Base-by-base conservation (phyloP, 2,888 invertebrate species). In the Dasysyrphus tricinctus region DNA sequence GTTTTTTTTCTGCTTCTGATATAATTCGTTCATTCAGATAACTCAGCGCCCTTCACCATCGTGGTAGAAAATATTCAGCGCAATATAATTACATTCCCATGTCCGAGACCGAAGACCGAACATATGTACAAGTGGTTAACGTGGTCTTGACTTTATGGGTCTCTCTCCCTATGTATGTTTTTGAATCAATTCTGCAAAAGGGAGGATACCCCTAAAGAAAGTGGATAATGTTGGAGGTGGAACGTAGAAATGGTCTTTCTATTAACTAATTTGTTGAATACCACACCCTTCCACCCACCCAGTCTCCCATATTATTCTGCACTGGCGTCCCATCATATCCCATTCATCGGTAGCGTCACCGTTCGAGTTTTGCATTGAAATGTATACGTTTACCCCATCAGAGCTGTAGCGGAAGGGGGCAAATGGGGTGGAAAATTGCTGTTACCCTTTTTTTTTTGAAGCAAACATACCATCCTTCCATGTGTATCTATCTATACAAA, bases 381-480 rank as follows among this genome's bases (percentile, higher is more conserved):
- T 57, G 34, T 57, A 47, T 54, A 32, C 19, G 14, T 42, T 16
- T 51, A 34, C 29, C 51, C 37, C 47, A 44, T 3, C 9, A 14
- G 54, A 34, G 29, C 3, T 57, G 5, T 29, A 65, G n/a, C 34
- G 47, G 63, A 59, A 39, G 34, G 57, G 49, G 72, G 65, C 57
- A 76, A 85, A 85, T 85, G 85, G 73, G 76, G 51, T 74, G 85
- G 80, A 85, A 85, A 85, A 81, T 77, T 69, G 78, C 77, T 77
- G 56, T 74, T 74, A 54, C 57, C 69, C 47, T 83, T 63, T 57
- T 83, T 63, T 57, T 42, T 5, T 63, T 61, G 39, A 67, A 54
- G 19, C 74, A 54, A 74, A 75, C 63, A 49, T 37, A 70, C 24
- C 12, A 14, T 14, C 29, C 11, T 16, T 24, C 34, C 57, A 72